A percentile compares a stretch with the other conserved stretches of the same genome.
These are phyloP conservation scores for Actinernus sp. DNA, from an alignment of 92 coral and sea anemone species.

Conservation along the genomic window DNA sequence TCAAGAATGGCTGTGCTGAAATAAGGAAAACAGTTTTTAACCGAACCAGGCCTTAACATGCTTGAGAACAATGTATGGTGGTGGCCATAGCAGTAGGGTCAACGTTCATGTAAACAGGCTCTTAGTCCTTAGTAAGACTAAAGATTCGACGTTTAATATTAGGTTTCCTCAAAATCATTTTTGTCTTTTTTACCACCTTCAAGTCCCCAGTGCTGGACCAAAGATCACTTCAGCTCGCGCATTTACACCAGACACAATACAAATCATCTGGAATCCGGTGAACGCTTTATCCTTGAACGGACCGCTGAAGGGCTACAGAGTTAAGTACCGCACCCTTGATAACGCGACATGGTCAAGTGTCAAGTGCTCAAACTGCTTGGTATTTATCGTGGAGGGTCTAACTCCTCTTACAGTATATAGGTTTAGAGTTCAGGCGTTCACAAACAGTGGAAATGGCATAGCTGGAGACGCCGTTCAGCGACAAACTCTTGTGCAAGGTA, in stretches of 20 bases:
- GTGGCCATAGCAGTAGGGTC: no score
- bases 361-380: neutral
- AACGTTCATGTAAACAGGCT: no score
- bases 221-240: constrained; percentile 1
- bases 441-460: constrained; percentile 40
- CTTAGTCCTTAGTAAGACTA: no score
- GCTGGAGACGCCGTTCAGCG: constrained; percentile 26
- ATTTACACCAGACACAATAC: constrained; percentile 25
- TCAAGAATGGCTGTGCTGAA: no score
- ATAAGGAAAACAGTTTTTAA: no score
- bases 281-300: neutral
- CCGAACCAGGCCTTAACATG: no score
- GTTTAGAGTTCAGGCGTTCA: constrained; percentile 38
- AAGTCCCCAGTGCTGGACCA: constrained; percentile 54
- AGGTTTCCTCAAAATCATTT: neutral
- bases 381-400: constrained; percentile 12
- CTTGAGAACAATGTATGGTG: no score
- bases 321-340: constrained; percentile 21
- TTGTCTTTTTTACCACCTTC: neutral
- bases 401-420: constrained; percentile 19
- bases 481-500: constrained; percentile 35
- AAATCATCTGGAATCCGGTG: constrained; percentile 44
- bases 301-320: constrained; percentile 21
- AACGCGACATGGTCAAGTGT: constrained; percentile 21
- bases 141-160: no score